A percentile compares a stretch with the other conserved stretches of the same genome.
Evolutionary conservation across 1,140 invertebrate species (phyloP).

Genomic region (Aplysia californica): DNA sequence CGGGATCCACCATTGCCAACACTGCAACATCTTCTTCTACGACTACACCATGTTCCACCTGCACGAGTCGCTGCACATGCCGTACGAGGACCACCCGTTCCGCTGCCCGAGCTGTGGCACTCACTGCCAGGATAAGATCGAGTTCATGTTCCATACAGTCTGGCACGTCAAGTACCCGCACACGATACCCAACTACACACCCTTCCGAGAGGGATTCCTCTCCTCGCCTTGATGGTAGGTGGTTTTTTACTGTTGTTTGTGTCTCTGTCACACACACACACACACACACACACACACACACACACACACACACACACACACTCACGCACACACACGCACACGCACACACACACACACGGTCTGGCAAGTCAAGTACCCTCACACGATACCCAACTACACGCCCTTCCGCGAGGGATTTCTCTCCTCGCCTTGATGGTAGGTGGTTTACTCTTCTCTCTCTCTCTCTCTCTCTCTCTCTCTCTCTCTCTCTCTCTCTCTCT

Average conservation of each 20-base stretch:
- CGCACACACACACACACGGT: no score
- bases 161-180: slow-evolving; percentile 65
- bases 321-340: no score
- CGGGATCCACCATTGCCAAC: slow-evolving; percentile 57
- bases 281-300: no score
- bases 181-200: slow-evolving; percentile 63
- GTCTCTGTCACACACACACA: no score
- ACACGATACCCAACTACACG: slow-evolving; percentile 61
- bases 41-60: slow-evolving; percentile 64
- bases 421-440: slow-evolving; percentile 30
- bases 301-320: no score
- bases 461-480: no score
- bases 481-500: no score
- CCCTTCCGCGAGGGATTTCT: slow-evolving; percentile 57
- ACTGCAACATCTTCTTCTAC: slow-evolving; percentile 63
- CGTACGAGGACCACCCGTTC: slow-evolving; percentile 53
- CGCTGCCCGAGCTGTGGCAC: slow-evolving; percentile 59
- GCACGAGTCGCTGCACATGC: slow-evolving; percentile 61
- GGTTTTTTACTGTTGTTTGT: neutral
- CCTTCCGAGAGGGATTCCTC: slow-evolving; percentile 57
- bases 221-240: slow-evolving; percentile 33
- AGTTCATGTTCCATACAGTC: slow-evolving; percentile 64
- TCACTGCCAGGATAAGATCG: slow-evolving; percentile 61
- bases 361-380: slow-evolving; percentile 62
- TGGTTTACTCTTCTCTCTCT: neutral